Conservation (phyloP, 2,113 vertebrate species). For the Vulpes lagopus region DNA sequence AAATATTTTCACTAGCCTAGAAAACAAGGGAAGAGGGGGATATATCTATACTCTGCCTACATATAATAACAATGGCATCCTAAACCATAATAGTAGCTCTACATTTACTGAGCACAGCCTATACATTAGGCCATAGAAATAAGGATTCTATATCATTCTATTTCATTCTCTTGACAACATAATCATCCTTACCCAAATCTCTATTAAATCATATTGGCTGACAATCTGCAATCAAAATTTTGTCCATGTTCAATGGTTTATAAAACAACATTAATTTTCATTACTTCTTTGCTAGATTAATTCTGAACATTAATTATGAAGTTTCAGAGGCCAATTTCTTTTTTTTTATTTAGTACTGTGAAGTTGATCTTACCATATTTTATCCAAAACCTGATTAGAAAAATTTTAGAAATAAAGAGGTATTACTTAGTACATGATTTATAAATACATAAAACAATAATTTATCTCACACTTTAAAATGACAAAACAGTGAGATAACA, state of each 20-base stretch:
- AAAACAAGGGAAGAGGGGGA: neutral
- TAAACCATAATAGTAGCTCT: neutral
- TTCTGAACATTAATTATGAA: conserved; percentile 75
- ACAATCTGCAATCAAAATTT: conserved; percentile 67
- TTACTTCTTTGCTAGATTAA: conserved; percentile 72
- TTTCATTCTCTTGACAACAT: conserved; percentile 50
- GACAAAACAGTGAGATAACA: conserved; percentile 43
- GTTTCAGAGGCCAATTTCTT: conserved; percentile 40
- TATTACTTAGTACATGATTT: conserved; percentile 62
- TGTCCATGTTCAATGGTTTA: conserved; percentile 64
- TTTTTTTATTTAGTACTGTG: neutral
- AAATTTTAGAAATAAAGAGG: conserved; percentile 48
- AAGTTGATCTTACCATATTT: conserved; percentile 57
- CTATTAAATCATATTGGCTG: conserved; percentile 56
- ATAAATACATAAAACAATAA: conserved; percentile 66
- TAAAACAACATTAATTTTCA: conserved; percentile 80
- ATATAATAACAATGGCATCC: neutral
- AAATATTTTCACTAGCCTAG: conserved; percentile 33
- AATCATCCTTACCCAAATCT: conserved; percentile 43
- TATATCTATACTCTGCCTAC: neutral
- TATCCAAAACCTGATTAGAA: conserved; percentile 60
- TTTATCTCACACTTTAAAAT: conserved; percentile 55
- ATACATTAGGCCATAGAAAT: neutral
- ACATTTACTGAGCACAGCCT: neutral
- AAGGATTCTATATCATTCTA: neutral